phyloP scores from a whole-genome alignment of 2,113 vertebrate genomes.

The Carlito syrichta region DNA sequence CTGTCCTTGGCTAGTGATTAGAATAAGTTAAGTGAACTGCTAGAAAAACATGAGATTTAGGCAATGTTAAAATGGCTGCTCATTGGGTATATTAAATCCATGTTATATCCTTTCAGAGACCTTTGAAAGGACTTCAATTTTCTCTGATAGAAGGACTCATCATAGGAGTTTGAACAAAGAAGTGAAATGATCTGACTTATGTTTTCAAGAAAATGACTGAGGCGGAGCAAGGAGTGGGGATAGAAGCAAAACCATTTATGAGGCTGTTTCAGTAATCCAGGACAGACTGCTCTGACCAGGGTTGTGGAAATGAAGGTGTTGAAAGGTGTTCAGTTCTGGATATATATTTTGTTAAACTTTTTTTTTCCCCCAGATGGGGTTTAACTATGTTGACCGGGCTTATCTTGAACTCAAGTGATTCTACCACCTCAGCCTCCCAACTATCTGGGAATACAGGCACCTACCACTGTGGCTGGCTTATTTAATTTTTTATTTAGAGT shows the following conservation, averaged over 20 bases:
- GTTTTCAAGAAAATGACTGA: neutral
- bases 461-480: neutral
- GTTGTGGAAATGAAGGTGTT: neutral
- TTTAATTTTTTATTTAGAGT: neutral
- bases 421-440: too few species aligned
- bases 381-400: too few species aligned
- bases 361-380: neutral
- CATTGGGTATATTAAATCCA: too few species aligned
- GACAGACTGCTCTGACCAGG: neutral
- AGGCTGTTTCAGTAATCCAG: too few species aligned
- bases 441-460: too few species aligned
- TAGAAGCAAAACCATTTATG: neutral
- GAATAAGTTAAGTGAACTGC: too few species aligned
- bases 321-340: neutral
- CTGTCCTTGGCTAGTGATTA: too few species aligned
- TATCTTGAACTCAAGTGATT: too few species aligned
- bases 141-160: neutral
- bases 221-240: too few species aligned
- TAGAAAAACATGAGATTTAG: too few species aligned
- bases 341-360: neutral
- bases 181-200: neutral
- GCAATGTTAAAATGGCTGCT: too few species aligned
- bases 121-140: neutral
- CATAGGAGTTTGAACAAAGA: neutral
- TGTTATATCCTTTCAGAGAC: too few species aligned